Base-by-base conservation (phyloP, 1,140 invertebrate species). In the Danaus melanippus region DNA sequence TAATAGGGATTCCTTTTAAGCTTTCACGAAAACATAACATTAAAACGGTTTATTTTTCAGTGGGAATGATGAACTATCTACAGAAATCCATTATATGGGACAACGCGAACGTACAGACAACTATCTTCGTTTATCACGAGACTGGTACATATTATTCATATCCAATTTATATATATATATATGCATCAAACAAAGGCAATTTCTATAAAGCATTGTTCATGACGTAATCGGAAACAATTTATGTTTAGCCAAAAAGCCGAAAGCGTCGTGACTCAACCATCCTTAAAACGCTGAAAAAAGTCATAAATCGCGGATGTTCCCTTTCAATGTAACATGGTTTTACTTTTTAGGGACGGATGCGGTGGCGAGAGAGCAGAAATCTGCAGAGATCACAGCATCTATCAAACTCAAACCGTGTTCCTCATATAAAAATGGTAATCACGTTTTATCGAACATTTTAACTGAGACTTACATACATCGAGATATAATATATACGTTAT, bases 331-430 rank as follows among this genome's bases (percentile, higher is more conserved):
- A 62, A 71, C 68, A 73, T 46, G 67, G 50, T 69, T 74, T 74
- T 74, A 60, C 67, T 74, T 76, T 73, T 70, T 56, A 80, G 75
- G 75, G n/a, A 80, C 70, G 50, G 74, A 71, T 57, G 64, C 66
- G 46, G 59, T 53, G 46, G 12, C 60, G 9, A 65, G 59, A 44
- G 67, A 69, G 53, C 67, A 66, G 42, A 74, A 69, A 57, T 76
- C 74, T 15, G 60, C 67, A 1, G 60, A 60, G 9, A 72, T 74
- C 8, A 53, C 46, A 6, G 58, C 70, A 11, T 56, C 58, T 8
- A 15, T 64, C 10, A 64, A 62, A 15, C 54, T 60, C 45, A 53
- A 50, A 6, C 42, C 56, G n/a, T 50, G 41, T 44, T 48, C 44
- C 12, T 32, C 48, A 11, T 52, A 32, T 60, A 51, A 53, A 12